These are phyloP conservation scores for Doryteuthis pealeii DNA, from an alignment of 1,140 invertebrate species.

Conservation along the genomic window DNA sequence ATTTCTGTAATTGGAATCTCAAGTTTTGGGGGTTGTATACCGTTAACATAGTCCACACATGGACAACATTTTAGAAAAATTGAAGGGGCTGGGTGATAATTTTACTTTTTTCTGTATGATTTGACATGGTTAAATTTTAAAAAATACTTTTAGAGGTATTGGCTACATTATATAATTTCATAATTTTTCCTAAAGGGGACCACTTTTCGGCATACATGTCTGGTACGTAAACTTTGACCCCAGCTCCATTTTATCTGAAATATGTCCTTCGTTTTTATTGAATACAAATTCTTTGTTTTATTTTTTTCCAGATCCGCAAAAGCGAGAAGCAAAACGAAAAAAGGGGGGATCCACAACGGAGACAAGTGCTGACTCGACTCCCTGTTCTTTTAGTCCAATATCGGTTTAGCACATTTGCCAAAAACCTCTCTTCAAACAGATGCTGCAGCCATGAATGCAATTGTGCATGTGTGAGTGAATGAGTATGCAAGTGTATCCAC, in stretches of 20 bases:
- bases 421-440: neutral
- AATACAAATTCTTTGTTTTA: neutral
- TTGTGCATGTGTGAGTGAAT: neutral
- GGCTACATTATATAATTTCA: neutral
- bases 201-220: neutral
- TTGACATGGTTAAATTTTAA: neutral
- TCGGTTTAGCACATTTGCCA: neutral
- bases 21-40: neutral
- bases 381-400: neutral
- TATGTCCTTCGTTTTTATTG: too few relatives aligned
- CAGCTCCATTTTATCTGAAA: too few relatives aligned
- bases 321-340: neutral
- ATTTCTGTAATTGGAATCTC: too few relatives aligned
- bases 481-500: neutral
- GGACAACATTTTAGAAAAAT: too few relatives aligned
- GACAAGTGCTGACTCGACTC: neutral
- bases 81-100: too few relatives aligned
- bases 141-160: neutral
- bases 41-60: neutral
- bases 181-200: too few relatives aligned
- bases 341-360: neutral
- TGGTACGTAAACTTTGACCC: too few relatives aligned
- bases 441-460: neutral
- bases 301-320: neutral
- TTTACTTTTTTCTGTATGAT: too few relatives aligned